phyloP scores from a whole-genome alignment of 2,888 invertebrate species.

The Acanthosepion pharaonis region DNA sequence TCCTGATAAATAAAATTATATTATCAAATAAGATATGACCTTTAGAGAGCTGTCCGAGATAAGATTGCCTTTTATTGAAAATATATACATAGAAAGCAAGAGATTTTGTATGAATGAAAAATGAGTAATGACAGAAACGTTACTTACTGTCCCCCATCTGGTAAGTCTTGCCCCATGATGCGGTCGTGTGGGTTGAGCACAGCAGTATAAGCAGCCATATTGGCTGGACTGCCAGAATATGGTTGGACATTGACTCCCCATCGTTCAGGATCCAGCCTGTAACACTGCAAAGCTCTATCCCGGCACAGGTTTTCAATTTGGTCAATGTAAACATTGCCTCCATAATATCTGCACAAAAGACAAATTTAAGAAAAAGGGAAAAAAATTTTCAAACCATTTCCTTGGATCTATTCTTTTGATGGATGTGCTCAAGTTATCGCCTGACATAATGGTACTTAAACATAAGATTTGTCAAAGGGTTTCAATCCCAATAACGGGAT shows the following conservation, averaged over 20 bases:
- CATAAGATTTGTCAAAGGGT: too few species aligned
- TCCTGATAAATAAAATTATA: not conserved
- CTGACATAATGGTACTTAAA: too few species aligned
- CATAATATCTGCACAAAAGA: conserved; percentile 87
- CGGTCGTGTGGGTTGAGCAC: conserved; percentile 89
- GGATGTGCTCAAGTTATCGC: too few species aligned
- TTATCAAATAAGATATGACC: not conserved
- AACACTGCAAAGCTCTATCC: conserved; percentile 88
- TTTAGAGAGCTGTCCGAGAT: not conserved
- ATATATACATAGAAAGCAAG: not conserved
- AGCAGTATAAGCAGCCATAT: conserved; percentile 96
- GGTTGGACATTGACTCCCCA: conserved; percentile 89
- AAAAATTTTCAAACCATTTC: not conserved
- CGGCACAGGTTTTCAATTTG: conserved; percentile 92
- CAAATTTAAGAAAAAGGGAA: not conserved
- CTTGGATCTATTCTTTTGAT: too few species aligned
- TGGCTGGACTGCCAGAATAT: conserved; percentile 97
- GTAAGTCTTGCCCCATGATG: conserved; percentile 94
- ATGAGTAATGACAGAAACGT: not conserved
- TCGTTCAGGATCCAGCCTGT: conserved; percentile 84
- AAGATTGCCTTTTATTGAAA: not conserved
- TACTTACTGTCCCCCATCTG: conserved; percentile 91
- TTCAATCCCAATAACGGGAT: too few species aligned
- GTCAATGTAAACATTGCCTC: conserved; percentile 97
- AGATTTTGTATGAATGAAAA: not conserved